Evolutionary conservation across 2,113 vertebrate genomes (phyloP), one percentile per base, ranked within the genome.

Genomic region (Anolis sagrei): DNA sequence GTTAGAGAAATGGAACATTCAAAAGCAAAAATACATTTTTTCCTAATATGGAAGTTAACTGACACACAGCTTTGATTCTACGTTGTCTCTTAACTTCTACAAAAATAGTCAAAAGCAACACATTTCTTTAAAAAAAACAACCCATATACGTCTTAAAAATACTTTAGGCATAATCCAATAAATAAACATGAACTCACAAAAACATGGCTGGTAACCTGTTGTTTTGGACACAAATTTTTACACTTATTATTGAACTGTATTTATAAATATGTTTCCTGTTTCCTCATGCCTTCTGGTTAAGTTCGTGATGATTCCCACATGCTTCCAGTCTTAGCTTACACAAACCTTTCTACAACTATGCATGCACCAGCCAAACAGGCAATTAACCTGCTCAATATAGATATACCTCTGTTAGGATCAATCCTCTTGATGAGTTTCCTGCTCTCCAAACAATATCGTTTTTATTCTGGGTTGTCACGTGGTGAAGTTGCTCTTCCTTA

Each of bases 61-160:
- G 79, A 85, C 76, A 1, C 0, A 82, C 68, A 81, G 76, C 75
- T 91, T 90, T 89, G 73, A 69, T n/a, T 87, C 72, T 18, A 84
- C 80, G 84, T 76, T 23, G 8, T 85, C 76, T 88, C 54, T 86
- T 90, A 77, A 84, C 48, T 86, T 86, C 83, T 93, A 92, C 81
- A 90, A 94, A 91, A 92, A 93, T 91, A 93, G 90, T 86, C 77
- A 62, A 89, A 83, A 84, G 80, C 90, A 90, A 78, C 75, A 90
- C 82, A 44, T 75, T 14, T 70, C 87, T 85, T 85, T 34, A 61
- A 82, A 93, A 95, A 91, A 79, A n/a, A n/a, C n/a, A n/a, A n/a
- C n/a, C 84, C 19, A 29, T 0, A 76, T 9, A 21, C 0, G 0
- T 84, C 48, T 27, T 61, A 84, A 93, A 93, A 91, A 90, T 49